Conservation (phyloP, 2,888 invertebrate genomes). For the Cantharis flavilabris region DNA sequence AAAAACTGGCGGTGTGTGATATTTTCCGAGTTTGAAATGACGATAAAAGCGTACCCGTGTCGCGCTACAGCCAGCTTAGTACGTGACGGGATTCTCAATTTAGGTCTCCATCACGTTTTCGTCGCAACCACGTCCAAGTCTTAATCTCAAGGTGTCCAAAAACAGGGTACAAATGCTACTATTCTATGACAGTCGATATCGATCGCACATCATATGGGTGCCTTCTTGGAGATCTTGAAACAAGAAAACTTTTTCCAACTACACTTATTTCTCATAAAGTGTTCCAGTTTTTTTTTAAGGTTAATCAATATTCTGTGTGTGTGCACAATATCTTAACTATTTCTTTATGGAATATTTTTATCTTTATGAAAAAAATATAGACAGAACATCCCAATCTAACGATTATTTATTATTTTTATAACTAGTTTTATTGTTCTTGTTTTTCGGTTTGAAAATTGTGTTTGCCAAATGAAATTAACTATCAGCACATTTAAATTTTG, state of each 20-base stretch:
- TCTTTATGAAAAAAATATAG: background rate
- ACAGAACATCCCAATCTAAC: background rate
- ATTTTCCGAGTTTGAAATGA: conserved; percentile 53
- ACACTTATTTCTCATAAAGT: background rate
- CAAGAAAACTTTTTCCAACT: conserved; percentile 10
- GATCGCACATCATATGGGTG: conserved; percentile 29
- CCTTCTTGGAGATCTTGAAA: conserved; percentile 20
- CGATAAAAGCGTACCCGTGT: conserved; percentile 54
- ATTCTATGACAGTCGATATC: conserved; percentile 36
- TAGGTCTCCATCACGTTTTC: conserved; percentile 43
- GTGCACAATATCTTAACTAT: background rate
- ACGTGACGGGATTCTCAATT: conserved; percentile 47
- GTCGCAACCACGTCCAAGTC: conserved; percentile 49
- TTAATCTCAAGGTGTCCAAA: conserved; percentile 50
- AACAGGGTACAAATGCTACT: conserved; percentile 47
- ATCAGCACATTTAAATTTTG: conserved; percentile 11
- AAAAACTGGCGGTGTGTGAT: conserved; percentile 52
- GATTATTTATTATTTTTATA: background rate
- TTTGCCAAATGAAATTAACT: background rate
- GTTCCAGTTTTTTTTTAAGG: background rate
- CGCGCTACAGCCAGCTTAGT: conserved; percentile 47
- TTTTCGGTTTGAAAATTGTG: background rate
- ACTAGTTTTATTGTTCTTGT: background rate
- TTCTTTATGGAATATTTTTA: background rate
- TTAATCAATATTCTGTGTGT: background rate